Conservation (phyloP, 2,797 vertebrate species). For the Acipenser transmontanus region DNA sequence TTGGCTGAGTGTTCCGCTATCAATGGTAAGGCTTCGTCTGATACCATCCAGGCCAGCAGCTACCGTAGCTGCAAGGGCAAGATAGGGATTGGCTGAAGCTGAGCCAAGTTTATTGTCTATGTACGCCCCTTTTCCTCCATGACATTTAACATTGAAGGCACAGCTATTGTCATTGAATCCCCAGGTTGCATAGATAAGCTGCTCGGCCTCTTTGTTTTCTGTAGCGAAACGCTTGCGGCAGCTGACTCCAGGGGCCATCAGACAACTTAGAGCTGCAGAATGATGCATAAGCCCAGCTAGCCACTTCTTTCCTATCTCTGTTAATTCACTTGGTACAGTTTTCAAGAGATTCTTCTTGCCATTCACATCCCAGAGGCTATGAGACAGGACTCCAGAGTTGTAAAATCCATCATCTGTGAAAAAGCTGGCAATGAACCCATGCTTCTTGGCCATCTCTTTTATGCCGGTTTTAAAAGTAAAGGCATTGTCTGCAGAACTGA, state of each 20-base stretch:
- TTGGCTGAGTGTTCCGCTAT: slow-evolving; percentile 45
- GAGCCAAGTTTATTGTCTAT: slow-evolving; percentile 87
- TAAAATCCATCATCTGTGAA: slow-evolving; percentile 75
- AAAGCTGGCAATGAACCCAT: slow-evolving; percentile 82
- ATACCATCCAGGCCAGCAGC: slow-evolving; percentile 86
- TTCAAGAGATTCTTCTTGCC: slow-evolving; percentile 74
- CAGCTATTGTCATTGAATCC: slow-evolving; percentile 83
- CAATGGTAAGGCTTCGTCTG: slow-evolving; percentile 51
- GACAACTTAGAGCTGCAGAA: slow-evolving; percentile 80
- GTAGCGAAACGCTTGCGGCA: slow-evolving; percentile 72
- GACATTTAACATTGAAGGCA: slow-evolving; percentile 80
- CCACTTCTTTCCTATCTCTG: slow-evolving; percentile 76
- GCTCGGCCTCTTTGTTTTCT: slow-evolving; percentile 65
- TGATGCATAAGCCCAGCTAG: slow-evolving; percentile 78
- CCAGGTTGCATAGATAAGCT: slow-evolving; percentile 63
- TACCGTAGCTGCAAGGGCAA: slow-evolving; percentile 79
- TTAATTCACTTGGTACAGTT: slow-evolving; percentile 55
- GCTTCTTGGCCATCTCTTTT: slow-evolving; percentile 87
- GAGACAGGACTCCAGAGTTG: slow-evolving; percentile 77
- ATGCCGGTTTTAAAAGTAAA: slow-evolving; percentile 88
- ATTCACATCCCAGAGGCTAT: slow-evolving; percentile 78
- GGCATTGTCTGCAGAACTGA: slow-evolving; percentile 76
- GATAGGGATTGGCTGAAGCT: slow-evolving; percentile 83
- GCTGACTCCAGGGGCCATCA: slow-evolving; percentile 75
- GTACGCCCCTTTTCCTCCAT: slow-evolving; percentile 67